These are phyloP conservation scores for Synergus japonicus DNA, from an alignment of 2,888 invertebrate species.

Conservation along the genomic window DNA sequence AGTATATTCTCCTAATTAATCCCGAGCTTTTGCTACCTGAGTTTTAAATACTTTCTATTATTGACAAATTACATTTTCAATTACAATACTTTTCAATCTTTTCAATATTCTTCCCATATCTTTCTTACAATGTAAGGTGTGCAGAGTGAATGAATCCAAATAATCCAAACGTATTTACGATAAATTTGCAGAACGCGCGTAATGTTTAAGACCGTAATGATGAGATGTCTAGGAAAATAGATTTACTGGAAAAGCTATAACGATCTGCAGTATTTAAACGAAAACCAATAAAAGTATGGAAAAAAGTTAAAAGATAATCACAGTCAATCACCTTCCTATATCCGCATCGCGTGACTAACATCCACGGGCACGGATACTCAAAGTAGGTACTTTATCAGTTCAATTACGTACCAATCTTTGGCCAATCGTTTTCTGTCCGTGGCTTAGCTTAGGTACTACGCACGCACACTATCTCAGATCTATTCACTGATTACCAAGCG, in stretches of 20 bases:
- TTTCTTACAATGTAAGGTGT: background rate
- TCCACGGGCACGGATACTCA: conserved; percentile 14
- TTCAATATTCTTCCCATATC: background rate
- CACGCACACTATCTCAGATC: conserved; percentile 1
- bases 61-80: background rate
- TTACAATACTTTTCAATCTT: background rate
- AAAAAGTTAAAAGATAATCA: conserved; percentile 17
- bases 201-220: background rate
- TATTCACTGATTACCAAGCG: background rate
- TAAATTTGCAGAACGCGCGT: background rate
- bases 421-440: conserved; percentile 19
- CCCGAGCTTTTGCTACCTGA: background rate
- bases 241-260: background rate
- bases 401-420: conserved; percentile 31
- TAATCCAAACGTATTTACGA: background rate
- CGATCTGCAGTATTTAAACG: conserved; percentile 1
- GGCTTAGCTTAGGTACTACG: background rate
- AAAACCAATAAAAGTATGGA: conserved; percentile 5
- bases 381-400: conserved; percentile 36
- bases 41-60: background rate
- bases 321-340: conserved; percentile 34
- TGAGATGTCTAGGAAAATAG: conserved; percentile 1
- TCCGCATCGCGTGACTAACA: conserved; percentile 36
- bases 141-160: background rate
- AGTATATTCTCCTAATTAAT: background rate